Evolutionary conservation across 2,113 vertebrate species (phyloP).

Genomic region (Oplegnathus fasciatus): DNA sequence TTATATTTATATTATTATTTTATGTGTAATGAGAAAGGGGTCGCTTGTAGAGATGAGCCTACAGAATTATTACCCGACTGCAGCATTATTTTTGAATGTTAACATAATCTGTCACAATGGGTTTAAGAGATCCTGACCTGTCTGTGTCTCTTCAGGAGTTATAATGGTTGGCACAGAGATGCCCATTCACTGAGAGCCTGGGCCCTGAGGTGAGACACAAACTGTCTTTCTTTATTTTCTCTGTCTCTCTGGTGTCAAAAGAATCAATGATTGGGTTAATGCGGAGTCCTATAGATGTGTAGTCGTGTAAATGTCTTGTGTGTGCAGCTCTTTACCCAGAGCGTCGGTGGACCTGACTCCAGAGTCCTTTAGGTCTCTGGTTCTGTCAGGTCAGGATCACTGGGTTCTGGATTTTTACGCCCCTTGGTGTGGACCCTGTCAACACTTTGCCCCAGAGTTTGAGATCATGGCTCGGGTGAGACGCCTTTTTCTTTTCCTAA

Average conservation of each 20-base stretch:
- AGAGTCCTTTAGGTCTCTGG: conserved; percentile 89
- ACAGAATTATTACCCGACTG: too few relatives aligned
- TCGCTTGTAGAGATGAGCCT: too few relatives aligned
- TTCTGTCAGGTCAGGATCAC: conserved; percentile 90
- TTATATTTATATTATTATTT: too few relatives aligned
- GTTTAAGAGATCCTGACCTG: not conserved
- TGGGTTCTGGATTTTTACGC: conserved; percentile 98
- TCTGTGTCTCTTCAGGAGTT: conserved; percentile 85
- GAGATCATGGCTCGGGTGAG: conserved; percentile 93
- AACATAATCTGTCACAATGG: too few relatives aligned
- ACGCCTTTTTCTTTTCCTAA: not conserved
- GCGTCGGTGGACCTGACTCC: conserved; percentile 90
- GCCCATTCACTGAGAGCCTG: conserved; percentile 91
- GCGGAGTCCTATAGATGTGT: not conserved
- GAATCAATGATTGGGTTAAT: not conserved
- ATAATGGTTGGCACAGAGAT: conserved; percentile 95
- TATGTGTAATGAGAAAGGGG: too few relatives aligned
- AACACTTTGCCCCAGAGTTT: conserved; percentile 97
- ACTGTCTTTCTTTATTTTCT: not conserved
- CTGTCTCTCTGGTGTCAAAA: not conserved
- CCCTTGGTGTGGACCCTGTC: conserved; percentile 98
- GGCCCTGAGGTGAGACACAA: conserved; percentile 90
- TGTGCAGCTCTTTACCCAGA: conserved; percentile 89
- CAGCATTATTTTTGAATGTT: not conserved
- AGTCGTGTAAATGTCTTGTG: not conserved